Conservation (phyloP, 2,797 vertebrate genomes). For the Helarctos malayanus region DNA sequence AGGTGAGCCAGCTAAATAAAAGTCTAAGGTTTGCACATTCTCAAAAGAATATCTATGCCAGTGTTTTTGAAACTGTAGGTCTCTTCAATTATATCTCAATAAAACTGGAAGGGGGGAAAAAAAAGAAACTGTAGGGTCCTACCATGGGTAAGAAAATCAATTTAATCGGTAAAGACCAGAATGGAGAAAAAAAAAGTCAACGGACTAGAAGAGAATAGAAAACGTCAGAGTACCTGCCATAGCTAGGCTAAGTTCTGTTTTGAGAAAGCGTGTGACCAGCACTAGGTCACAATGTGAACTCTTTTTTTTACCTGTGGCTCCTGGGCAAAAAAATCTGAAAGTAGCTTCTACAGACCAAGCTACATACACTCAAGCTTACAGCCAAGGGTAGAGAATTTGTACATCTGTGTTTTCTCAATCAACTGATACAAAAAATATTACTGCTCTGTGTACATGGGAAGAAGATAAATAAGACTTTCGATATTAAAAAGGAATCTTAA, state of each 20-base stretch:
- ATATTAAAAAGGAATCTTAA: not conserved
- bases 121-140: not conserved
- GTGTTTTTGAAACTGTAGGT: not conserved
- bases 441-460: not conserved
- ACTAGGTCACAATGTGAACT: not conserved
- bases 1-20: not conserved
- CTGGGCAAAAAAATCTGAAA: not conserved
- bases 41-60: not conserved
- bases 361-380: not conserved
- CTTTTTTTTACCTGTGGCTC: not conserved
- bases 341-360: not conserved
- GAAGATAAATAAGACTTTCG: not conserved
- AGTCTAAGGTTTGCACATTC: not conserved
- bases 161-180: not conserved
- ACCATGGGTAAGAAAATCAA: not conserved
- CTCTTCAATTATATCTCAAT: not conserved
- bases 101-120: not conserved
- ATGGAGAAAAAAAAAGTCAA: not conserved
- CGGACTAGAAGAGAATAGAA: not conserved
- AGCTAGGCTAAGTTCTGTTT: not conserved
- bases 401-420: not conserved
- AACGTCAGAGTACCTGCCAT: not conserved
- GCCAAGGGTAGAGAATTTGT: not conserved
- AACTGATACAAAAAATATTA: not conserved
- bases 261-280: not conserved